Evolutionary conservation across 1,140 invertebrate genomes (phyloP), one percentile per base, ranked within the genome.

Genomic region (Hypsibius dujardini): DNA sequence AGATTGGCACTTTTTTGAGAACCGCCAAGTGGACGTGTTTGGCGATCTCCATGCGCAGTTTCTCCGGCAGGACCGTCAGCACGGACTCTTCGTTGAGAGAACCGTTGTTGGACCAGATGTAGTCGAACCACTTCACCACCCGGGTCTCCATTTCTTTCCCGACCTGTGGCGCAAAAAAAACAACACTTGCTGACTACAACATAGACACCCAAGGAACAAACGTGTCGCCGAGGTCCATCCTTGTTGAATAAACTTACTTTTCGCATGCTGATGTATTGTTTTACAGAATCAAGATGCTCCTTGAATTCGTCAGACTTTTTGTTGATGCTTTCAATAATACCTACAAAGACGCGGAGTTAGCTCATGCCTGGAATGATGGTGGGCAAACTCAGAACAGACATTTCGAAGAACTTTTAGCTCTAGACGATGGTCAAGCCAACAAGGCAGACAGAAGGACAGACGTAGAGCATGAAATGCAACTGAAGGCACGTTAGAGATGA

Each of bases 1-100:
- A 67, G 12, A 67, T 67, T 7, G 62, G 62, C 62, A 67, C 62
- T 67, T 67, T 67, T 67, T 67, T 67, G 12, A 67, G 62, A 42
- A 67, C 62, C 12, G 12, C 62, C 12, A 67, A 42, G 45, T 67
- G 62, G 62, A 67, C 62, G 42, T 15, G 42, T 3, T 45, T 12
- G 42, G 62, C 62, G 62, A 67, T 67, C 42, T 67, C 62, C 62
- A 67, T 67, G 12, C 62, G 12, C 3, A 67, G 62, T 15, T 67
- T 15, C 42, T 12, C 62, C 62, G 62, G 62, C 45, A 67, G 45
- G 12, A 67, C 42, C 62, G 42, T 45, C 62, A 67, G 62, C 7
- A 67, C 62, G 62, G 62, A 67, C 3, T 67, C 62, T 67, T 67
- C 62, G 42, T 67, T 42, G 12, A 67, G 62, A 15, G 62, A 67